A percentile compares a stretch with the other conserved stretches of the same genome.
These are phyloP conservation scores for Dipodomys merriami DNA, from an alignment of 2,113 vertebrate species.

Conservation along the genomic window DNA sequence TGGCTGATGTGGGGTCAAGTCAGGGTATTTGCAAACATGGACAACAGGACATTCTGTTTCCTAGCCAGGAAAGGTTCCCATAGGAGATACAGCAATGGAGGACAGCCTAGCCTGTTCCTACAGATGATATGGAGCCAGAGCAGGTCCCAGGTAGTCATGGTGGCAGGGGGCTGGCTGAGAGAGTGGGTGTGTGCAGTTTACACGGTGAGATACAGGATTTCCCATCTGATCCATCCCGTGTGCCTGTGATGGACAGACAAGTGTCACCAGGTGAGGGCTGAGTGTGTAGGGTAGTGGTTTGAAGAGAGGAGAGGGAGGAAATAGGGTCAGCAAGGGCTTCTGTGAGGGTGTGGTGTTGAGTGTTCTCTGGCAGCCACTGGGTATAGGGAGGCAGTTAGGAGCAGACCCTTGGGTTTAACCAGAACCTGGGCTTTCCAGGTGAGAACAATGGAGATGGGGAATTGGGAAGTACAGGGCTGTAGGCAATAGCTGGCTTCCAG, in stretches of 20 bases:
- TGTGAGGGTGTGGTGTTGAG: rapidly evolving
- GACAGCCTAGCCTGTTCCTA: background rate
- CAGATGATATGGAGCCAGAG: background rate
- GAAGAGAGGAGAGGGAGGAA: background rate
- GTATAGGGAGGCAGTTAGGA: background rate
- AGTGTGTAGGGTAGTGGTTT: background rate
- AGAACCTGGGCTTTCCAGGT: background rate
- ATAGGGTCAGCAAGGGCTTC: background rate
- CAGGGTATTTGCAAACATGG: background rate
- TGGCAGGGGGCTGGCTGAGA: background rate
- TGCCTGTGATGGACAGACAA: background rate
- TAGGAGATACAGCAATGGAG: background rate
- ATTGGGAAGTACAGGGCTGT: background rate
- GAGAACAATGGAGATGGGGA: background rate
- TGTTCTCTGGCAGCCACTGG: background rate
- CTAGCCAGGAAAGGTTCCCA: background rate
- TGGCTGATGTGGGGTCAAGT: background rate
- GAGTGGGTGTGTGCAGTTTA: rapidly evolving
- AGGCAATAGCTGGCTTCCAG: background rate
- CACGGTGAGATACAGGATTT: too few species aligned
- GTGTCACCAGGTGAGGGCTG: background rate
- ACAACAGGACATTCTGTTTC: background rate
- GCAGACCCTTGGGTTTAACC: background rate
- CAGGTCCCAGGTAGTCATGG: background rate
- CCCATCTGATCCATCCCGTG: too few species aligned